Evolutionary conservation across 2,113 vertebrate genomes (phyloP).

Genomic region (Charina bottae): DNA sequence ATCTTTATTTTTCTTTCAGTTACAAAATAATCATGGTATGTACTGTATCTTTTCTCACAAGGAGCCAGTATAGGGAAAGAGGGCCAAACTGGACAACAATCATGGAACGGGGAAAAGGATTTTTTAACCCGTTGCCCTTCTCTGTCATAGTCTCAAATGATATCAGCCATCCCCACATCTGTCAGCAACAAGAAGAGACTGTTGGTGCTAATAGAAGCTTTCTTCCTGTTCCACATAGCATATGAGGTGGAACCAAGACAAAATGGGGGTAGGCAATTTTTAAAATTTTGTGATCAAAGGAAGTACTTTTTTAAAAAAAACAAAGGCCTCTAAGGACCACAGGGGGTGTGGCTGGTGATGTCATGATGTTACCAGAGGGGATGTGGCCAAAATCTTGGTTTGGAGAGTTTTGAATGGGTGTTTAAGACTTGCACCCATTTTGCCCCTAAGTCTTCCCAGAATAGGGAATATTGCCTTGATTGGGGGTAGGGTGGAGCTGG

Average conservation of each 20-base stretch:
- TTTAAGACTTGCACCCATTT: background rate
- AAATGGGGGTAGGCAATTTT: background rate
- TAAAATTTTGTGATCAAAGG: background rate
- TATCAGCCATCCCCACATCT: background rate
- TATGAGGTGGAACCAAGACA: background rate
- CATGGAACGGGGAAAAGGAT: background rate
- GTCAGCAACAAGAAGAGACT: background rate
- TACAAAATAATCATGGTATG: conserved; percentile 12
- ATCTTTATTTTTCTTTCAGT: conserved; percentile 6
- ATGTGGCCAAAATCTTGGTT: background rate
- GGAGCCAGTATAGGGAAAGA: background rate
- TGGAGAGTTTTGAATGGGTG: background rate
- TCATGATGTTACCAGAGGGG: background rate
- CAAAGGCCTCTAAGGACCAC: background rate
- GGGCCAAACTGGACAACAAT: background rate
- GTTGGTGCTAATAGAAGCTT: background rate
- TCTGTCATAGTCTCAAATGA: background rate
- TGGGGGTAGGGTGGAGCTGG: background rate
- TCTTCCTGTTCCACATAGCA: background rate
- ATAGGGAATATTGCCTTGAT: background rate
- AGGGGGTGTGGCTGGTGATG: background rate
- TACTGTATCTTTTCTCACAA: background rate
- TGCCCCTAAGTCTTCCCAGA: background rate
- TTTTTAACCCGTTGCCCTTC: background rate
- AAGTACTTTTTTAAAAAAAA: background rate